Base-by-base conservation (phyloP, 2,113 vertebrate species). In the Tringa solitaria region DNA sequence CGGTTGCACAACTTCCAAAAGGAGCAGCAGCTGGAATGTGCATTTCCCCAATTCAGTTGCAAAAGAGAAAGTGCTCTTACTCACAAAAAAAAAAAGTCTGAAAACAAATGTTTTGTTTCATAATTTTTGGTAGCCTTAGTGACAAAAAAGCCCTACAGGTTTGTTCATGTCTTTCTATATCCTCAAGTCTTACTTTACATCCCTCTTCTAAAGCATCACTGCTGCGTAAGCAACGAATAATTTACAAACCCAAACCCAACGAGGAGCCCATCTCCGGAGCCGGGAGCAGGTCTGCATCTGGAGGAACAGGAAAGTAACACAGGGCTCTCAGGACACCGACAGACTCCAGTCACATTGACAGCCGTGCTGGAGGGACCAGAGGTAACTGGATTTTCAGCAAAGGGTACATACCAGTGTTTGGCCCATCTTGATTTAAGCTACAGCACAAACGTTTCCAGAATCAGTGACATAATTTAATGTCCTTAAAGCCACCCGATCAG, bases 261-360 rank as follows among this genome's bases (percentile, higher is more conserved):
- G 0, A 30, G 35, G 48, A 26, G 19, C 23, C 63, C 15, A 19
- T 63, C 27, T 43, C 41, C 64, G 72, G 82, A 32, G n/a, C 63
- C 12, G 9, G 12, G 27, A 19, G 70, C 5, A 27, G 20, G 41
- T 27, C 56, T 0, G 0, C 27, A 23, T 50, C 60, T 43, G 83
- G 20, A 50, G 60, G 37, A 74, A 57, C 6, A 50, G 5, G n/a
- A 59, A 46, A 59, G 13, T 6, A 33, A 60, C 87, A 4, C 53
- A 45, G 20, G 3, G 22, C 48, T 45, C 41, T 39, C 48, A 28
- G 8, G 61, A 35, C 4, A 51, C 78, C 10, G 0, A 64, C 2
- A 64, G 37, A 85, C 75, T 32, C 48, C 24, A 30, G 54, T 64
- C n/a, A 24, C 67, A 28, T 13, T 17, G 28, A 45, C 73, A 69